Percentiles rank a stretch among this genome's conserved stretches.
phyloP scores from a whole-genome alignment of 2,797 vertebrate species.

The Staurois parvus region DNA sequence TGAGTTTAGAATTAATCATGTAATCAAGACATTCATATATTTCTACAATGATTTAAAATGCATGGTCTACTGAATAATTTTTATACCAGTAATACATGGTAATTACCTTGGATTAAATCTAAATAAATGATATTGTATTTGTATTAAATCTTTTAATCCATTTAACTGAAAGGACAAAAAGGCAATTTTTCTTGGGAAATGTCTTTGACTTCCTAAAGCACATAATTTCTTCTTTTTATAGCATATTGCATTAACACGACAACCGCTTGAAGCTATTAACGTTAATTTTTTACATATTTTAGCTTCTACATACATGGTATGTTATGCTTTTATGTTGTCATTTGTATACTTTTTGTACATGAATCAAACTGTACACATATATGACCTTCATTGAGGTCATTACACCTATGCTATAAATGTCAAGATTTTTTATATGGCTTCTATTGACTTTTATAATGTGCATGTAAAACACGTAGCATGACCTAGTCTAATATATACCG shows the following conservation, averaged over 20 bases:
- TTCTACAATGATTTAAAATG: background rate
- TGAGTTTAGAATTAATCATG: too few species aligned
- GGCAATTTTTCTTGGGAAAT: background rate
- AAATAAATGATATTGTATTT: background rate
- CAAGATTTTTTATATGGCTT: background rate
- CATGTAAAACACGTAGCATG: background rate
- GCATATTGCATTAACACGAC: background rate
- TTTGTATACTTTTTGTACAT: background rate
- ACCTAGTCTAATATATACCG: background rate
- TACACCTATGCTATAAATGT: background rate
- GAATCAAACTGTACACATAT: conserved; percentile 5
- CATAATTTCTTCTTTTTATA: background rate
- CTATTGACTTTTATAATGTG: background rate
- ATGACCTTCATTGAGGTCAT: conserved; percentile 1
- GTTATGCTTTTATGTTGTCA: conserved; percentile 8
- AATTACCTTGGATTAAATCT: background rate
- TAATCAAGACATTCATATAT: background rate
- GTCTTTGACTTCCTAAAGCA: background rate
- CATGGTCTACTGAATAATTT: background rate
- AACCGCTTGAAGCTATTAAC: conserved; percentile 1
- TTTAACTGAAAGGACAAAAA: background rate
- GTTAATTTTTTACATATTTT: background rate
- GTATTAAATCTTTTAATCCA: background rate
- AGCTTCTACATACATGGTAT: background rate
- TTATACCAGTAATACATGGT: background rate